Evolutionary conservation across 2,888 invertebrate species (phyloP).

Genomic region (Diarsia rubi): DNA sequence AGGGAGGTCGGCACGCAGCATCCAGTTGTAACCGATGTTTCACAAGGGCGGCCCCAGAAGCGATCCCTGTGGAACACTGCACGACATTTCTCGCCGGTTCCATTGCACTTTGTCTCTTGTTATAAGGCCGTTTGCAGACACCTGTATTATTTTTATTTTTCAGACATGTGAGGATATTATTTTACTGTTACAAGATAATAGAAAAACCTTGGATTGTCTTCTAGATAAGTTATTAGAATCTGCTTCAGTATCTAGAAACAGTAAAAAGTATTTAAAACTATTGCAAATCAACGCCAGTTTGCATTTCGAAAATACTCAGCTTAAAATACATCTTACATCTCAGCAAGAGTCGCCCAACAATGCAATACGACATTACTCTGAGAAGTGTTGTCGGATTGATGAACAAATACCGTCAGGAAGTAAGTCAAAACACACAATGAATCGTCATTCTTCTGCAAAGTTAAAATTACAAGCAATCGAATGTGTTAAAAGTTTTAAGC

Average conservation of each 20-base stretch:
- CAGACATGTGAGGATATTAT: slow-evolving; percentile 72
- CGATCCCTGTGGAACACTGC: too few relatives aligned
- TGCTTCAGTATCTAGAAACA: slow-evolving; percentile 64
- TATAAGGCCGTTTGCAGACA: background rate
- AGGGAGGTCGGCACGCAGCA: too few relatives aligned
- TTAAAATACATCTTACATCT: slow-evolving; percentile 68
- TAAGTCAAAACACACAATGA: slow-evolving; percentile 43
- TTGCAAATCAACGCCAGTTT: slow-evolving; percentile 72
- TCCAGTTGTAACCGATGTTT: too few relatives aligned
- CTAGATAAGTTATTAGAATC: slow-evolving; percentile 67
- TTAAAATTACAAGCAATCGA: slow-evolving; percentile 44
- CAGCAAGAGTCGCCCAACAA: slow-evolving; percentile 42
- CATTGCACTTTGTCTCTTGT: background rate
- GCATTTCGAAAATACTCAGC: slow-evolving; percentile 75
- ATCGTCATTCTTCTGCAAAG: slow-evolving; percentile 37
- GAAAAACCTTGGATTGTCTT: slow-evolving; percentile 66
- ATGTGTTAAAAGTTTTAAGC: slow-evolving; percentile 46
- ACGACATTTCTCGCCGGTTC: too few relatives aligned
- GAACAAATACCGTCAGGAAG: slow-evolving; percentile 32
- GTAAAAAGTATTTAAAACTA: slow-evolving; percentile 71
- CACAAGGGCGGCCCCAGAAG: too few relatives aligned
- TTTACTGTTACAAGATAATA: slow-evolving; percentile 71
- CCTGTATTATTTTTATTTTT: slow-evolving; percentile 42
- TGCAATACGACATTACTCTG: slow-evolving; percentile 14
- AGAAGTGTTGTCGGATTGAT: slow-evolving; percentile 20